Percentiles rank a stretch among this genome's conserved stretches.
These are phyloP conservation scores for Onychorhynchus coronatus DNA, from an alignment of 2,113 vertebrate species.

Conservation along the genomic window DNA sequence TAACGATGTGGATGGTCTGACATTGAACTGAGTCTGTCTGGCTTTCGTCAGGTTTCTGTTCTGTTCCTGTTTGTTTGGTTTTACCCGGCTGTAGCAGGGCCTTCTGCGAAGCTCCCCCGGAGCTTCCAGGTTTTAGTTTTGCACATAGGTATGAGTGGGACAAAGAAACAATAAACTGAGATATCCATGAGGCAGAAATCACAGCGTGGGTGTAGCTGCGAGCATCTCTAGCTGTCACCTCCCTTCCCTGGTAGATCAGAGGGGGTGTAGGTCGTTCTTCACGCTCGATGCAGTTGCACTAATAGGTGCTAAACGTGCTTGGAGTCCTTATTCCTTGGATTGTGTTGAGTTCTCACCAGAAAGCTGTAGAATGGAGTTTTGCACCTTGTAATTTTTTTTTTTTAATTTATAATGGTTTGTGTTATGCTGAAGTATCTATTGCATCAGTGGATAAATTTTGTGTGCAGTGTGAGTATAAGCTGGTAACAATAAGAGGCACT, in stretches of 20 bases:
- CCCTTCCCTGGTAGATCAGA: not conserved
- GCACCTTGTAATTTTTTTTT: constrained; percentile 80
- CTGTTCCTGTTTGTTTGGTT: not conserved
- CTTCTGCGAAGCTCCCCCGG: not conserved
- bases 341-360: constrained; percentile 68
- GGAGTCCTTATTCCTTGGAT: constrained; percentile 51
- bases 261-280: constrained; percentile 24
- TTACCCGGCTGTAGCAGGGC: constrained; percentile 38
- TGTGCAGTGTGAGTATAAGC: constrained; percentile 70
- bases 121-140: constrained; percentile 62
- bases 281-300: constrained; percentile 58
- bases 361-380: constrained; percentile 76
- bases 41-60: constrained; percentile 3
- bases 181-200: constrained; percentile 11
- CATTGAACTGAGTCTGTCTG: constrained; percentile 14
- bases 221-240: constrained; percentile 11
- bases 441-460: constrained; percentile 66
- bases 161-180: constrained; percentile 57
- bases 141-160: constrained; percentile 63
- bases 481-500: constrained; percentile 81
- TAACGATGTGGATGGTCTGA: constrained; percentile 37
- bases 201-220: constrained; percentile 24
- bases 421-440: constrained; percentile 76
- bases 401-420: constrained; percentile 82
- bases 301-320: constrained; percentile 68